Conservation (phyloP, 2,888 invertebrate species). For the Trichopria drosophilae region DNA sequence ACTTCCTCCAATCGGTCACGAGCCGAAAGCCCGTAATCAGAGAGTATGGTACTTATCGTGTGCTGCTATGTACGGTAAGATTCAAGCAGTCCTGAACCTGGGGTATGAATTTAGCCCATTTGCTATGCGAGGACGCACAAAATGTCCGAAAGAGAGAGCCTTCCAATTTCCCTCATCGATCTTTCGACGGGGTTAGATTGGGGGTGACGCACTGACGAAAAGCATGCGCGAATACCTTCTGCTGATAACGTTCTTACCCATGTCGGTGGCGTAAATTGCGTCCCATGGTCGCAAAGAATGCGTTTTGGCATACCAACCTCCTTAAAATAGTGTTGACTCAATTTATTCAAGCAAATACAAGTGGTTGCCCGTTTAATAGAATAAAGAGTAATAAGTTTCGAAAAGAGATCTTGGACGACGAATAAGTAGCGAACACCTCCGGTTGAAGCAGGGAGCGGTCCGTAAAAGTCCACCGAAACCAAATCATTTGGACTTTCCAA, state of each 20-base stretch:
- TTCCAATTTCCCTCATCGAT: too few relatives aligned
- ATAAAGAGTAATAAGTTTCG: slow-evolving; percentile 6
- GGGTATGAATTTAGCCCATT: background rate
- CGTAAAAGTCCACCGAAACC: slow-evolving; percentile 6
- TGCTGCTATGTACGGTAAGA: background rate
- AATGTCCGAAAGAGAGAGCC: background rate
- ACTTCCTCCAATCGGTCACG: too few relatives aligned
- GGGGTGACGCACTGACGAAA: background rate
- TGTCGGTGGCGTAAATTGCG: too few relatives aligned
- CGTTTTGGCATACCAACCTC: background rate
- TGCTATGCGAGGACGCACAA: too few relatives aligned
- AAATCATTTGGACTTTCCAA: slow-evolving; percentile 1
- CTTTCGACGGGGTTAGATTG: background rate
- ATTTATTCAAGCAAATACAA: too few relatives aligned
- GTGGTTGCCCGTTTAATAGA: background rate
- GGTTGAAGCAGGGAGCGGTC: background rate
- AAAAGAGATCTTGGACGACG: background rate
- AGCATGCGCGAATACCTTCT: too few relatives aligned
- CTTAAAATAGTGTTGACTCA: background rate
- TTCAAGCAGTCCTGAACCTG: background rate
- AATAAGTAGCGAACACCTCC: slow-evolving; percentile 1
- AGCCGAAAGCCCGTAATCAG: too few relatives aligned
- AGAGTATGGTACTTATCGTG: background rate
- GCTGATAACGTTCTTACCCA: background rate
- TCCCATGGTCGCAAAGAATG: background rate